These are phyloP conservation scores for Bos taurus DNA, from an alignment of 2,113 vertebrate genomes.

Conservation along the genomic window DNA sequence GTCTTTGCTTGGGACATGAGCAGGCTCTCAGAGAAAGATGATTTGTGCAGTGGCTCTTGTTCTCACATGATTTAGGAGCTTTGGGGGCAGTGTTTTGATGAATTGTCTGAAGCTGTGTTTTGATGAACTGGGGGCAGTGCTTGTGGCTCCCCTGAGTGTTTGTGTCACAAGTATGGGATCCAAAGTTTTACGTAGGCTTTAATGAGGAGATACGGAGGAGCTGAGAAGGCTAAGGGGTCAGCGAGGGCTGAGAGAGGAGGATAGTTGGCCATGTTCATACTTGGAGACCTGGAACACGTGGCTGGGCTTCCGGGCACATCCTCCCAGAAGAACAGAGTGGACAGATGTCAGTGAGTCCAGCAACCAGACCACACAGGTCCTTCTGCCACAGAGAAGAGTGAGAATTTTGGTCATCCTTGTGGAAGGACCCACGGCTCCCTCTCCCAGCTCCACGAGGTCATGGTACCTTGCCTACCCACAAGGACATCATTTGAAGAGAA, in stretches of 20 bases:
- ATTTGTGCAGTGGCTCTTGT: accelerated
- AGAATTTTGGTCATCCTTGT: accelerated
- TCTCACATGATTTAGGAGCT: accelerated
- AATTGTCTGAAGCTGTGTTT: background rate
- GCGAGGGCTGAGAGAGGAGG: accelerated
- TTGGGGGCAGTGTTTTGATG: background rate
- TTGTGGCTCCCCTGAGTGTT: background rate
- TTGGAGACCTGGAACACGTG: accelerated
- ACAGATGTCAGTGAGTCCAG: background rate
- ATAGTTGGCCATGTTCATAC: accelerated
- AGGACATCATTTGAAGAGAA: too few relatives aligned
- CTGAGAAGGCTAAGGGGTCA: background rate
- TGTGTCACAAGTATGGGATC: accelerated
- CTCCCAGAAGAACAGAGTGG: accelerated
- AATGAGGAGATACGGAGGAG: accelerated
- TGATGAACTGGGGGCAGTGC: accelerated
- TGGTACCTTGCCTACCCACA: accelerated
- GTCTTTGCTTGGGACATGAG: background rate
- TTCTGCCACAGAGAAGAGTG: background rate
- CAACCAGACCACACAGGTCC: background rate
- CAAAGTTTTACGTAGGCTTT: accelerated
- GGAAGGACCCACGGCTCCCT: accelerated
- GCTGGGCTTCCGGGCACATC: background rate
- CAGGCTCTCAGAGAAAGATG: background rate
- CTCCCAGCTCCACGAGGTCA: background rate